phyloP scores from a whole-genome alignment of 2,113 vertebrate species.

The Rousettus leschenaultii region DNA sequence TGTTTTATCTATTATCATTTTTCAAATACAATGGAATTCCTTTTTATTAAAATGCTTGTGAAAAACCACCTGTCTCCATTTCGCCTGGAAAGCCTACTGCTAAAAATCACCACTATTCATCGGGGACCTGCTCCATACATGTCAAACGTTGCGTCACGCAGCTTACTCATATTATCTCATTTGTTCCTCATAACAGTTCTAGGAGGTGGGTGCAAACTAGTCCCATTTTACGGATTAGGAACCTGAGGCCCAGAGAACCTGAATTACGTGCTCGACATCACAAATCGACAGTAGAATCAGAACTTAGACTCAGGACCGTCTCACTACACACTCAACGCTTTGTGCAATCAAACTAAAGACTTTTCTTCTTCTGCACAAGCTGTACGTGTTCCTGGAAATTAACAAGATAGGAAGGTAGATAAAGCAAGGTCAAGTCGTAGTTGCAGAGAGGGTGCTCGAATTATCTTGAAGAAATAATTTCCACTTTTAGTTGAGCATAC shows the following conservation, averaged over 20 bases:
- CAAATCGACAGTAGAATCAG: neutral
- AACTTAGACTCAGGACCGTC: neutral
- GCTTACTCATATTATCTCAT: neutral
- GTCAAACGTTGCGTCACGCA: neutral
- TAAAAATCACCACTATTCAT: neutral
- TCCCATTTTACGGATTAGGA: neutral
- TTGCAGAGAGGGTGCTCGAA: neutral
- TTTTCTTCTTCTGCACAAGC: neutral
- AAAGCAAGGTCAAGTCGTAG: neutral
- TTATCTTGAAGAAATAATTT: neutral
- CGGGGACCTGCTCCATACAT: neutral
- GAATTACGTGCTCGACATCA: neutral
- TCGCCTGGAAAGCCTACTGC: neutral
- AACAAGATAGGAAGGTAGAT: neutral
- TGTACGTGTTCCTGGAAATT: neutral
- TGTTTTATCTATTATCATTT: constrained; percentile 42
- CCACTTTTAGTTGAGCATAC: neutral
- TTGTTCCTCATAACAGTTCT: neutral
- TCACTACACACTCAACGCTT: neutral
- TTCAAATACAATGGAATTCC: constrained; percentile 56
- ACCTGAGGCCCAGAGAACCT: neutral
- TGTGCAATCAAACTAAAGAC: neutral
- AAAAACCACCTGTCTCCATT: neutral
- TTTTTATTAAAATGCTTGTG: constrained; percentile 26
- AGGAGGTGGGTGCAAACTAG: neutral